A percentile compares a stretch with the other conserved stretches of the same genome.
These are phyloP conservation scores for Rafetus swinhoei DNA, from an alignment of 2,113 vertebrate species.

Conservation along the genomic window DNA sequence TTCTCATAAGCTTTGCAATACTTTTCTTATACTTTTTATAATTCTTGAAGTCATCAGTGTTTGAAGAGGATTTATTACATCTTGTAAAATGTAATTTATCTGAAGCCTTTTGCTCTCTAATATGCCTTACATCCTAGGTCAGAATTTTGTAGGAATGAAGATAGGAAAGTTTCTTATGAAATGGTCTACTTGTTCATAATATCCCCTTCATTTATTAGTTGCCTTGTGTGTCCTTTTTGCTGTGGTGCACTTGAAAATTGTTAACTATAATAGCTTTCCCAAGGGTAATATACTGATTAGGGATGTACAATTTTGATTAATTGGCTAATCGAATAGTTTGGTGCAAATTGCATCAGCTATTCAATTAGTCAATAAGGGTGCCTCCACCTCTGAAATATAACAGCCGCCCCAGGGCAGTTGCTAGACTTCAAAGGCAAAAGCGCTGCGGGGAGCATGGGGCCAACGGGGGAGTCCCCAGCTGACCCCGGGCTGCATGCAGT, in stretches of 20 bases:
- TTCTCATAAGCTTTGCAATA: not conserved
- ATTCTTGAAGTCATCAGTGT: not conserved
- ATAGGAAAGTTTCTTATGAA: not conserved
- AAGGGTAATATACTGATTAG: not conserved
- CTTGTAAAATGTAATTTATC: not conserved
- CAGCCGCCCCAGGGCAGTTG: no score
- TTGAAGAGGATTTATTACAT: not conserved
- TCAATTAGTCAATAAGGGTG: no score
- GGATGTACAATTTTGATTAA: no score
- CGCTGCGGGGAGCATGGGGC: no score
- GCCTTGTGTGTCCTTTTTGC: not conserved
- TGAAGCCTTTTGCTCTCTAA: not conserved
- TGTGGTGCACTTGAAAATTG: not conserved
- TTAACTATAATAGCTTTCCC: not conserved
- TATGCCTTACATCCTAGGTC: not conserved
- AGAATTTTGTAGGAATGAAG: not conserved
- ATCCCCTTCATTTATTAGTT: not conserved
- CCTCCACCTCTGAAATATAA: no score
- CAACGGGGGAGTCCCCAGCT: no score
- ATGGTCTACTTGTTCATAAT: not conserved
- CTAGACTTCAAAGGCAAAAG: no score
- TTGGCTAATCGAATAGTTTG: no score
- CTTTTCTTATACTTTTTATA: not conserved
- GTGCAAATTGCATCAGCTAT: no score
- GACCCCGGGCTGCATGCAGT: no score